Conservation (phyloP, 1,140 invertebrate genomes). For the Pachypsylla venusta region DNA sequence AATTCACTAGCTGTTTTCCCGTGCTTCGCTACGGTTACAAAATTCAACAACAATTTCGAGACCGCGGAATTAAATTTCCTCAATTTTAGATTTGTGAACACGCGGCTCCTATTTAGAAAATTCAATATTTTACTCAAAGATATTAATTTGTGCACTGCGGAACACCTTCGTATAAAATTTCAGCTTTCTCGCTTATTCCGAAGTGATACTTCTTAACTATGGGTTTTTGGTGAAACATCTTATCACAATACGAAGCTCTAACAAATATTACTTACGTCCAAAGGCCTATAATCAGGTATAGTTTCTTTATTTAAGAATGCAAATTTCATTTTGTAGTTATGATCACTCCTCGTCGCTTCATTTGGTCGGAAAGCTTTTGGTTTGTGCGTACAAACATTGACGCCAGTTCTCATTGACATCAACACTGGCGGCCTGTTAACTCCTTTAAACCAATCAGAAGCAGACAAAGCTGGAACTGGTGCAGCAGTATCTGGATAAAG, state of each 20-base stretch:
- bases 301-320: slow-evolving; percentile 68
- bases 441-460: slow-evolving; percentile 76
- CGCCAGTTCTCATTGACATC: slow-evolving; percentile 66
- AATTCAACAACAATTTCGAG: too few relatives aligned
- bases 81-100: too few relatives aligned
- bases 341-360: slow-evolving; percentile 35
- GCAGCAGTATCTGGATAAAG: slow-evolving; percentile 84
- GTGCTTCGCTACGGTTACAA: too few relatives aligned
- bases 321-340: slow-evolving; percentile 70
- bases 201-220: too few relatives aligned
- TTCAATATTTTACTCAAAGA: too few relatives aligned
- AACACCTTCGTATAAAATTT: too few relatives aligned
- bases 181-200: too few relatives aligned
- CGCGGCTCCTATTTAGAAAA: too few relatives aligned
- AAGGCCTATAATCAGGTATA: slow-evolving; percentile 63
- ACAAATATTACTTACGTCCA: slow-evolving; percentile 33
- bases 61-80: too few relatives aligned
- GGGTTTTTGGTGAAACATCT: too few relatives aligned
- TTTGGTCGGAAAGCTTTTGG: slow-evolving; percentile 43
- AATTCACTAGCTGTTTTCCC: too few relatives aligned
- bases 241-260: neutral
- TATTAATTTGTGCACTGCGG: too few relatives aligned
- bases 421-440: slow-evolving; percentile 64
- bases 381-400: slow-evolving; percentile 52
- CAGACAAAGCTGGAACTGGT: slow-evolving; percentile 61